Conservation (phyloP, 2,888 invertebrate species). For the Gasteruption jaculator region DNA sequence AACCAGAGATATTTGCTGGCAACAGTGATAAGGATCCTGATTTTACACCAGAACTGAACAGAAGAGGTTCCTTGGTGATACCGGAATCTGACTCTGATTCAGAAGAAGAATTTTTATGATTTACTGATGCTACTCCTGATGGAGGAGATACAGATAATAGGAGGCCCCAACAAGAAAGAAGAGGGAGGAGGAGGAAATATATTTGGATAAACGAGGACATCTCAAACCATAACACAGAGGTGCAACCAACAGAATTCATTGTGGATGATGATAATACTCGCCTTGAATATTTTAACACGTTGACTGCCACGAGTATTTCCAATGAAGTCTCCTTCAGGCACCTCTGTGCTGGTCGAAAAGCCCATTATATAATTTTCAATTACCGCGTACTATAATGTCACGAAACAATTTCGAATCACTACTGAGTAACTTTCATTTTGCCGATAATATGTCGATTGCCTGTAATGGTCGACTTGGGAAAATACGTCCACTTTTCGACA, state of each 20-base stretch:
- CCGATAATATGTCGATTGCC: slow-evolving; percentile 15
- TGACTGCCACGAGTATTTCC: too few species aligned
- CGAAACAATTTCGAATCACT: slow-evolving; percentile 20
- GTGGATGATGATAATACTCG: background rate
- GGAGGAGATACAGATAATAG: background rate
- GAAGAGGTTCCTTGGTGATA: slow-evolving; percentile 1
- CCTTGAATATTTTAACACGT: background rate
- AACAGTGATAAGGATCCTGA: slow-evolving; percentile 1
- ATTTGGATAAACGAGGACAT: background rate
- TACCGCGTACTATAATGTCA: slow-evolving; percentile 16
- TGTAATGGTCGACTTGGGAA: slow-evolving; percentile 17
- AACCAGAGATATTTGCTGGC: background rate
- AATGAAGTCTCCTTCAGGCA: too few species aligned
- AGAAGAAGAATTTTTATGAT: slow-evolving; percentile 5
- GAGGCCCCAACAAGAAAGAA: background rate
- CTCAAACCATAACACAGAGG: background rate
- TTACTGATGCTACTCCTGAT: background rate
- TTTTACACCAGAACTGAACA: too few species aligned
- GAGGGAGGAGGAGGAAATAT: background rate
- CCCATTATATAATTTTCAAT: slow-evolving; percentile 16
- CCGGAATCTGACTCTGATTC: background rate
- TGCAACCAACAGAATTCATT: background rate
- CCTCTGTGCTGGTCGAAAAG: slow-evolving; percentile 19
- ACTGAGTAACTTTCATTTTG: slow-evolving; percentile 18
- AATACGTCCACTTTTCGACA: slow-evolving; percentile 18